These are phyloP conservation scores for Tachysurus fulvidraco DNA, from an alignment of 2,113 vertebrate species.

Conservation along the genomic window DNA sequence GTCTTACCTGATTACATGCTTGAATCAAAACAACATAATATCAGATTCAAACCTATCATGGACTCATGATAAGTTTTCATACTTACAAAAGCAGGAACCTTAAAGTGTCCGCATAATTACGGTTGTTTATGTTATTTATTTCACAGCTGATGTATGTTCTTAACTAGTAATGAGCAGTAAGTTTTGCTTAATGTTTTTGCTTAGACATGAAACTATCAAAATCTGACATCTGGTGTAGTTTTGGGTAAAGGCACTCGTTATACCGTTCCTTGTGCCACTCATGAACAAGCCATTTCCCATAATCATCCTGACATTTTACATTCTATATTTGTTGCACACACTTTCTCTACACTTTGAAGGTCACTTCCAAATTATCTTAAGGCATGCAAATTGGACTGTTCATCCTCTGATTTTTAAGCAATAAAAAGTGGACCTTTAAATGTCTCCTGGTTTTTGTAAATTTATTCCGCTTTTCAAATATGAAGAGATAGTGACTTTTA, in stretches of 20 bases:
- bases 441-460: constrained; percentile 26
- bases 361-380: constrained; percentile 73
- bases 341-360: constrained; percentile 72
- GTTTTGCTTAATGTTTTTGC: neutral
- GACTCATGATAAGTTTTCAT: neutral
- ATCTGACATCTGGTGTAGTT: constrained; percentile 17
- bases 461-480: constrained; percentile 42
- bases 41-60: neutral
- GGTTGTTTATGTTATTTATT: neutral
- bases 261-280: constrained; percentile 50
- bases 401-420: constrained; percentile 42
- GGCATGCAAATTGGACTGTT: constrained; percentile 68
- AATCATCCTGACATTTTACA: constrained; percentile 74
- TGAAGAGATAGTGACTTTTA: constrained; percentile 48
- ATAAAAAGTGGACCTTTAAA: constrained; percentile 41
- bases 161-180: neutral
- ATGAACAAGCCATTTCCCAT: constrained; percentile 59
- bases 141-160: neutral
- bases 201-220: constrained; percentile 14
- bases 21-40: neutral
- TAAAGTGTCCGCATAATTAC: neutral
- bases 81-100: neutral
- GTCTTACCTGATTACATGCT: too few relatives aligned
- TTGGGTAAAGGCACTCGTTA: constrained; percentile 19
- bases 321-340: constrained; percentile 68